Evolutionary conservation across 2,797 vertebrate genomes (phyloP).

Genomic region (Tragopan temminckii): DNA sequence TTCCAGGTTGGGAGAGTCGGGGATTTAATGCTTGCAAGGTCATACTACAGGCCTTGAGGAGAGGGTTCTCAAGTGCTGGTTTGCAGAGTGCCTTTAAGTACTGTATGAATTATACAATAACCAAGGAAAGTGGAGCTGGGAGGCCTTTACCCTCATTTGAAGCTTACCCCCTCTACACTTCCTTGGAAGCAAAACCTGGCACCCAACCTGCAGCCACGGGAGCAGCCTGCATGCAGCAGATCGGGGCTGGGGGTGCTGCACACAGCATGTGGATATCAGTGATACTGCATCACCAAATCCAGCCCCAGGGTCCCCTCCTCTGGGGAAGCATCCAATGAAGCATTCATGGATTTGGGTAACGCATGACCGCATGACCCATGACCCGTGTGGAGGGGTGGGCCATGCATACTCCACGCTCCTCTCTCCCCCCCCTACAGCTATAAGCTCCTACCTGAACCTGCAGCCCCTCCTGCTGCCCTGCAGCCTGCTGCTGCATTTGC

Average conservation of each 20-base stretch:
- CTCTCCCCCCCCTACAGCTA: not conserved
- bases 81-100: constrained; percentile 4
- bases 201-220: not conserved
- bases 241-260: not conserved
- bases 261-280: not conserved
- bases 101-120: not conserved
- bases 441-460: not conserved
- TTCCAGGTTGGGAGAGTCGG: not conserved
- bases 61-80: not conserved
- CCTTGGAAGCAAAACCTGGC: accelerated
- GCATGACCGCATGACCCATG: too few relatives aligned
- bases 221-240: not conserved
- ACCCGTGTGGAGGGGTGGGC: accelerated
- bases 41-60: not conserved
- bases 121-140: not conserved
- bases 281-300: not conserved
- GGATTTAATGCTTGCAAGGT: not conserved
- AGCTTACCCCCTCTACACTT: not conserved
- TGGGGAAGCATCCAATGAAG: accelerated
- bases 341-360: not conserved
- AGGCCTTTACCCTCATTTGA: not conserved
- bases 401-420: accelerated
- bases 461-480: not conserved
- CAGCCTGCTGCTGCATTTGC: not conserved
- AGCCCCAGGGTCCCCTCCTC: not conserved